Evolutionary conservation across 2,888 invertebrate genomes (phyloP).

Genomic region (Spodoptera littoralis): DNA sequence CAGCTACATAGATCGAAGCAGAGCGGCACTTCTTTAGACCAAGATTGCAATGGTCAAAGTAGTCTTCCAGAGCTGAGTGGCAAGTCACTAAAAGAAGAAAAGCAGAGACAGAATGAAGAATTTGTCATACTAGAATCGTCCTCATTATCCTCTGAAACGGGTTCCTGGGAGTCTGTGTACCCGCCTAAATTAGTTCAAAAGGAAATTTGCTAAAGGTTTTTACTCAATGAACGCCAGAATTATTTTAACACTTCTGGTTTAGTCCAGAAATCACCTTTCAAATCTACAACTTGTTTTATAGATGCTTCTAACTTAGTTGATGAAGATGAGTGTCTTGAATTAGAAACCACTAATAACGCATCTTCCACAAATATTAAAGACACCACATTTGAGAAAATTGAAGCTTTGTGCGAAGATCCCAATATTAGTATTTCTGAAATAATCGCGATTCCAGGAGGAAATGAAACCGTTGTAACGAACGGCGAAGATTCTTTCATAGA

Average conservation of each 20-base stretch:
- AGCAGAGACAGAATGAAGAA: slow-evolving; percentile 90
- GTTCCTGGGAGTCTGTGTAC: slow-evolving; percentile 91
- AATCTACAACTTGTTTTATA: slow-evolving; percentile 90
- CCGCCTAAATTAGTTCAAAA: slow-evolving; percentile 80
- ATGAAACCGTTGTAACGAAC: slow-evolving; percentile 31
- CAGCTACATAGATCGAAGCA: slow-evolving; percentile 56
- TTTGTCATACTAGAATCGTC: slow-evolving; percentile 90
- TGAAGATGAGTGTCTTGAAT: slow-evolving; percentile 85
- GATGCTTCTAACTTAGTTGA: slow-evolving; percentile 93
- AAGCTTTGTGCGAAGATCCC: slow-evolving; percentile 78
- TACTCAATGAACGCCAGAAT: slow-evolving; percentile 75
- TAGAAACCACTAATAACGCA: slow-evolving; percentile 45
- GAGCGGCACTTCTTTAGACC: slow-evolving; percentile 58
- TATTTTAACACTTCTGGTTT: slow-evolving; percentile 67
- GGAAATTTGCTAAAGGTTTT: slow-evolving; percentile 81
- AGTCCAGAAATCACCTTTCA: slow-evolving; percentile 68
- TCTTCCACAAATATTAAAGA: slow-evolving; percentile 33
- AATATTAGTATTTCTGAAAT: slow-evolving; percentile 80
- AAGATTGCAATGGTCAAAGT: slow-evolving; percentile 58
- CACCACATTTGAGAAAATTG: slow-evolving; percentile 76
- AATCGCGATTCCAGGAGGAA: slow-evolving; percentile 64
- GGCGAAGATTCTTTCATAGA: slow-evolving; percentile 37
- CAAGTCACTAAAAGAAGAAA: slow-evolving; percentile 87
- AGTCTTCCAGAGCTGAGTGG: slow-evolving; percentile 61
- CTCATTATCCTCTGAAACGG: slow-evolving; percentile 90